Conservation (phyloP, 2,888 invertebrate genomes). For the Hirtodrosophila duncani region DNA sequence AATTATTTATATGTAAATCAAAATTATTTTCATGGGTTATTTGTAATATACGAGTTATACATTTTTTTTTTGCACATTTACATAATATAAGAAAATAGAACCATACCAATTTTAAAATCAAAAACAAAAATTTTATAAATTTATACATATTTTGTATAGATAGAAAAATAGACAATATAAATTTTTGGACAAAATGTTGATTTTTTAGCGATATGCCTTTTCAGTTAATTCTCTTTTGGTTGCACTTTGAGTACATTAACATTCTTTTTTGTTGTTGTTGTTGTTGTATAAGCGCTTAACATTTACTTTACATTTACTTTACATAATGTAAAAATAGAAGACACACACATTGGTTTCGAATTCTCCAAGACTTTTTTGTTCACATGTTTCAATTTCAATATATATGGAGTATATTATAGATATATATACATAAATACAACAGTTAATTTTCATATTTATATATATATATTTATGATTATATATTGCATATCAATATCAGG, state of each 20-base stretch:
- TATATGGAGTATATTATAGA: slow-evolving; percentile 30
- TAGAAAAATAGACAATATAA: slow-evolving; percentile 18
- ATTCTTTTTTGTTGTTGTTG: slow-evolving; percentile 15
- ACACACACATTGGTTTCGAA: slow-evolving; percentile 14
- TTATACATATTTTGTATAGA: too few relatives aligned
- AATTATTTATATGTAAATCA: slow-evolving; percentile 26
- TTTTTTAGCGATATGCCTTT: slow-evolving; percentile 17
- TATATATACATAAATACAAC: slow-evolving; percentile 34
- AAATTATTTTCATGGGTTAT: slow-evolving; percentile 20
- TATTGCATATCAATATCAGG: slow-evolving; percentile 35
- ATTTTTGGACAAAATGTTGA: slow-evolving; percentile 8
- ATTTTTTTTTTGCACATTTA: slow-evolving; percentile 11
- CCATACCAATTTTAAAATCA: slow-evolving; percentile 19
- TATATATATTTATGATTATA: slow-evolving; percentile 22
- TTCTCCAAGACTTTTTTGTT: slow-evolving; percentile 10
- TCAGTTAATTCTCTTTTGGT: slow-evolving; percentile 10
- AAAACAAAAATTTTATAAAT: too few relatives aligned
- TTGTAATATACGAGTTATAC: slow-evolving; percentile 10
- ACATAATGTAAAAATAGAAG: slow-evolving; percentile 32
- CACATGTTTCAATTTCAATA: slow-evolving; percentile 22
- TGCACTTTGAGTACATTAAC: slow-evolving; percentile 56
- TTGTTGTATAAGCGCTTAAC: slow-evolving; percentile 38
- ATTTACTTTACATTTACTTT: slow-evolving; percentile 30
- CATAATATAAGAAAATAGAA: slow-evolving; percentile 24
- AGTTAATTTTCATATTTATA: slow-evolving; percentile 18